Evolutionary conservation across 64 coral and sea anemone genomes (phyloP).

Genomic region (Platygyra sinensis): DNA sequence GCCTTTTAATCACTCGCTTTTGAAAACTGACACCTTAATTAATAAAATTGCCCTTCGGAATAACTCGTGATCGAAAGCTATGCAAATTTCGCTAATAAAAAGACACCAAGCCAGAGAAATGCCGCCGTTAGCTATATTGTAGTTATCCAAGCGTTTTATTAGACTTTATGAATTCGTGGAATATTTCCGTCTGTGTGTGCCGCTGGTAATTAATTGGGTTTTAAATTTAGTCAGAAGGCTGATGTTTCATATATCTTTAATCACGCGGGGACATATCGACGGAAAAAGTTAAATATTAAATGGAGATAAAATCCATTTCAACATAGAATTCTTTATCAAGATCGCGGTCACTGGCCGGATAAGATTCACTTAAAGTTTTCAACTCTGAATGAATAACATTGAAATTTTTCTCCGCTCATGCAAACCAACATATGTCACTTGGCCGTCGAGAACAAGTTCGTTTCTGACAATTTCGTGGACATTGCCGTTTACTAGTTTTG

Average conservation of each 20-base stretch:
- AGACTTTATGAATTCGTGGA: too few species aligned
- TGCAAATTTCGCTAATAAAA: conserved; percentile 13
- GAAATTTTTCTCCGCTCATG: background rate
- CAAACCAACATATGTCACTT: too few species aligned
- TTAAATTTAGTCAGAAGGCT: background rate
- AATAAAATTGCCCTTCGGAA: background rate
- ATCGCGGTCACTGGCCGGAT: background rate
- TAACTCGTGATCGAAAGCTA: background rate
- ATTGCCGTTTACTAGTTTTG: too few species aligned
- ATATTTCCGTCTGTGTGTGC: too few species aligned
- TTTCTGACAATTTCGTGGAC: too few species aligned
- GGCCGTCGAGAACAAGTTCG: too few species aligned
- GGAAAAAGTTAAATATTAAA: conserved; percentile 1
- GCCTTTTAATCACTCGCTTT: background rate
- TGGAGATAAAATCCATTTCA: background rate
- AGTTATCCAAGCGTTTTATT: too few species aligned
- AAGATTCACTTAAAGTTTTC: background rate
- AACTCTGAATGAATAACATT: background rate
- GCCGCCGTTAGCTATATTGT: background rate
- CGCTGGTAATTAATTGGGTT: too few species aligned
- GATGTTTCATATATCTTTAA: background rate
- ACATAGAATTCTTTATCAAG: background rate
- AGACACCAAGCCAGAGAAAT: background rate
- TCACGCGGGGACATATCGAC: background rate
- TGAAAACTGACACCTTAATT: conserved; percentile 1